Conservation (phyloP, 2,797 vertebrate species). For the Todus mexicanus region DNA sequence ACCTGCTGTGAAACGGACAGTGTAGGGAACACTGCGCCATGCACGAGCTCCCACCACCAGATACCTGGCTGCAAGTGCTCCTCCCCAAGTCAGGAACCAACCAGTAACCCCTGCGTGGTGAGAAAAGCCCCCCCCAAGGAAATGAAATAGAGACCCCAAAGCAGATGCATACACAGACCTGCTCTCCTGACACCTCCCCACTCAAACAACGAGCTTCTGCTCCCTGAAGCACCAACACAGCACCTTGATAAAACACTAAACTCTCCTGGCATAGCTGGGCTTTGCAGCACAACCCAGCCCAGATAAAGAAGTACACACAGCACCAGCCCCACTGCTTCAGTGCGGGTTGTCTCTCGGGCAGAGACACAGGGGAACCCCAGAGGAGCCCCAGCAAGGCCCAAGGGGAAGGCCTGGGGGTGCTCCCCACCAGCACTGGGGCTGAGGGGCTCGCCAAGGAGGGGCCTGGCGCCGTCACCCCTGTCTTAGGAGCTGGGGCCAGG, state of each 20-base stretch:
- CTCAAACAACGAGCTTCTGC: not conserved
- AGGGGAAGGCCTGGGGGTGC: not conserved
- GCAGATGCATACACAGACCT: rapidly evolving
- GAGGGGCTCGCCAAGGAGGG: not conserved
- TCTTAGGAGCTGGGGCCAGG: no score
- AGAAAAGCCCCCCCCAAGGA: rapidly evolving
- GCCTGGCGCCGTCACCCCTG: no score
- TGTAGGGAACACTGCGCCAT: not conserved
- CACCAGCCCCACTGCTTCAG: not conserved
- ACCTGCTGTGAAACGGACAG: not conserved
- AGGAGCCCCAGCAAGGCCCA: not conserved
- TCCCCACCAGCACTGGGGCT: not conserved
- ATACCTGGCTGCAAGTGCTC: not conserved
- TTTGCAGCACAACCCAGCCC: not conserved
- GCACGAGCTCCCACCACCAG: not conserved
- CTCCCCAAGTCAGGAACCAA: not conserved
- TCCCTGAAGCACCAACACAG: not conserved
- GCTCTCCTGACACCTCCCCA: not conserved
- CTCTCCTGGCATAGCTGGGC: not conserved
- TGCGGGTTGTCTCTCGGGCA: no score
- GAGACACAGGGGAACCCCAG: no score
- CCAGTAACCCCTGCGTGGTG: rapidly evolving
- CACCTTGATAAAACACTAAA: rapidly evolving
- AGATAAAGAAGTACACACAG: no score
- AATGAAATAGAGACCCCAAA: not conserved